Conservation (phyloP, 2,113 vertebrate species). For the Percopsis transmontana region DNA sequence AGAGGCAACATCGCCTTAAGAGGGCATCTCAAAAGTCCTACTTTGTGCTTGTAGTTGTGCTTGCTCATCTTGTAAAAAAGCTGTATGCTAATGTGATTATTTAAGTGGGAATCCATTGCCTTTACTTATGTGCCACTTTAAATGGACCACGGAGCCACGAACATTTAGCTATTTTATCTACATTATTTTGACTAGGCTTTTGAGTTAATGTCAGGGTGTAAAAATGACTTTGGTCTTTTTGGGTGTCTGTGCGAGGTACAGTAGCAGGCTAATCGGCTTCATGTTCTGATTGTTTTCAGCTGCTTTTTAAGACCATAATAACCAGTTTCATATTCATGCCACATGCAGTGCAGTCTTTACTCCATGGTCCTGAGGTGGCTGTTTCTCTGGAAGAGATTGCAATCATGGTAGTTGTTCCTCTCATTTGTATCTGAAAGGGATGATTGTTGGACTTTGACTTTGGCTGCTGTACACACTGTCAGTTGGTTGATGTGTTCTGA, state of each 20-base stretch:
- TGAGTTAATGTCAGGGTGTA: no score
- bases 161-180: no score
- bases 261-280: slow-evolving; percentile 69
- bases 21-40: neutral
- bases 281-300: slow-evolving; percentile 71
- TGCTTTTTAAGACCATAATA: slow-evolving; percentile 66
- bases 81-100: neutral
- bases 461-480: slow-evolving; percentile 11
- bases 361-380: slow-evolving; percentile 47
- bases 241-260: slow-evolving; percentile 69
- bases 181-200: no score
- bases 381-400: slow-evolving; percentile 57
- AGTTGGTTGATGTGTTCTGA: slow-evolving; percentile 16
- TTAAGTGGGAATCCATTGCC: neutral
- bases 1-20: neutral
- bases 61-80: neutral
- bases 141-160: no score
- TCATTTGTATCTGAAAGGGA: slow-evolving; percentile 48
- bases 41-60: neutral
- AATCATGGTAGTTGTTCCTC: slow-evolving; percentile 51
- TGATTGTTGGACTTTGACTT: slow-evolving; percentile 29
- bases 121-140: slow-evolving; percentile 5
- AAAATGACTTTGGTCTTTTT: slow-evolving; percentile 46
- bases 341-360: slow-evolving; percentile 54
- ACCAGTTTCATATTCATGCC: slow-evolving; percentile 62